Evolutionary conservation across 2,888 invertebrate species (phyloP).

Genomic region (Mallateleia sp.): DNA sequence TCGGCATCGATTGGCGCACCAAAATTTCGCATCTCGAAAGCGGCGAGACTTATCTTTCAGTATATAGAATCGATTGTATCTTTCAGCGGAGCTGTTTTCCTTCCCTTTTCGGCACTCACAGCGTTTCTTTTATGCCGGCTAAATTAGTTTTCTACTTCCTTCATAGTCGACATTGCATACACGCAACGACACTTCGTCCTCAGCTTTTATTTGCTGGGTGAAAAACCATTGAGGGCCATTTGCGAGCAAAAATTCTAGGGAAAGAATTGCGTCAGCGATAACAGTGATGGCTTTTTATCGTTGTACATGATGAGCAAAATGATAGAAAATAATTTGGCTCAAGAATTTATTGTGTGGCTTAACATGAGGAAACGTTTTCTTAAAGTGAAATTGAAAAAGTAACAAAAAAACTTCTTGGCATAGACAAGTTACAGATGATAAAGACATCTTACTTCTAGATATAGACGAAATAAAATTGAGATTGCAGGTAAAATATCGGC

Average conservation of each 20-base stretch:
- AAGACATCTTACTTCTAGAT: no score
- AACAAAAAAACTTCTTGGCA: background rate
- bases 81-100: background rate
- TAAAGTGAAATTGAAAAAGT: background rate
- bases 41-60: background rate
- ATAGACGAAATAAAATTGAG: no score
- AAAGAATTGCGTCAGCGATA: conserved; percentile 29
- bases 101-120: background rate
- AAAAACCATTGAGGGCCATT: conserved; percentile 32
- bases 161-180: conserved; percentile 9
- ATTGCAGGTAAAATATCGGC: no score
- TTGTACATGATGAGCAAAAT: conserved; percentile 27
- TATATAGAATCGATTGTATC: conserved; percentile 4
- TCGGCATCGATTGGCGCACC: conserved; percentile 24
- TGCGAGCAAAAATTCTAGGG: conserved; percentile 13
- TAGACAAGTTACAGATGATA: background rate
- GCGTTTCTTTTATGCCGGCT: conserved; percentile 15
- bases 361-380: background rate
- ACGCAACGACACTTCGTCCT: conserved; percentile 16
- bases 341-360: background rate
- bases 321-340: conserved; percentile 25
- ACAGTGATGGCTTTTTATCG: conserved; percentile 13
- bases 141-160: conserved; percentile 41
- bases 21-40: conserved; percentile 10
- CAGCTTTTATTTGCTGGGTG: conserved; percentile 29